Evolutionary conservation across 2,113 vertebrate genomes (phyloP), one percentile per base, ranked within the genome.

Genomic region (Gnathonemus longibarbis): DNA sequence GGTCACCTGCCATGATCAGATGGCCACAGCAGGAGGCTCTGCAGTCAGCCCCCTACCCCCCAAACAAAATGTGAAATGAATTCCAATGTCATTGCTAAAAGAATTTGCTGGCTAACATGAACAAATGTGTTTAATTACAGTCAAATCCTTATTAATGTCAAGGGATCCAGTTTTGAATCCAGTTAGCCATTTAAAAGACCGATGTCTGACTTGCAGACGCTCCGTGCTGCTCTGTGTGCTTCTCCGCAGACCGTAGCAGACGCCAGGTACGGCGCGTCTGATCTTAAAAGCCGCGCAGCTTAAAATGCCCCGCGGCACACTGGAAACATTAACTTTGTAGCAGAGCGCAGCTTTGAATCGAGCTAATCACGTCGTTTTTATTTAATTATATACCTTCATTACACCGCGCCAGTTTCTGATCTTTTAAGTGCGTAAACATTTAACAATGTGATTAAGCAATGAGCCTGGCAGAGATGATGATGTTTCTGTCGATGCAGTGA

Each of bases 331-430:
- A 80, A 80, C 74, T 80, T 80, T 80, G 74, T 80, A 80, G 31
- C 74, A 42, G 74, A 80, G 74, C 5, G 35, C 35, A 1, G 74
- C 74, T 80, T 80, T 80, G 74, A 80, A 42, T 80, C 74, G 1
- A 42, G 74, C 35, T 80, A 80, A 80, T 80, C 35, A 42, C 17
- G 31, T 80, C 5, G 17, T 80, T 80, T 19, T 80, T 80, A 80
- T 80, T 80, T 80, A 80, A 80, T 80, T 42, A 80, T 80, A 80
- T 80, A 80, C 35, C 74, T 80, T 80, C 35, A 80, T 80, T 80
- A 80, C 74, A 80, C 39, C 17, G 13, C 19, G 74, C 11, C 5
- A 39, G 31, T 80, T 80, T 80, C 74, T 19, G 35, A 80, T 80
- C 74, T 80, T 42, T 80, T 80, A 42, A 80, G 17, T 19, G 74